phyloP scores from a whole-genome alignment of 1,140 invertebrate species.

The Aphaenogaster ashmeadi region DNA sequence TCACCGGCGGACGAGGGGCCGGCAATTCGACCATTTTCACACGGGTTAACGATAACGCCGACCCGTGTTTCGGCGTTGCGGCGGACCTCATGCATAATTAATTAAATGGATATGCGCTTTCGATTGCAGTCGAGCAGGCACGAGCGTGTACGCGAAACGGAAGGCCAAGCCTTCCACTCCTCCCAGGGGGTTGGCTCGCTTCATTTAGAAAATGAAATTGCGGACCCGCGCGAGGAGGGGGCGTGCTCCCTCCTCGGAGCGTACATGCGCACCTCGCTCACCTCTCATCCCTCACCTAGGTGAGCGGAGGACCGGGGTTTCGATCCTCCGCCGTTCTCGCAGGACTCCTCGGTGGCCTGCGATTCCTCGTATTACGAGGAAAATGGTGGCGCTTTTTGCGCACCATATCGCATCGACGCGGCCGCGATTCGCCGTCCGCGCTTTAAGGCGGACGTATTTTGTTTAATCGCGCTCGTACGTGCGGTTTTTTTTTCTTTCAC shows the following conservation, averaged over 20 bases:
- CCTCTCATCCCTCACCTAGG: slow-evolving; percentile 69
- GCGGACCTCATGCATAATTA: slow-evolving; percentile 83
- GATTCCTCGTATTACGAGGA: slow-evolving; percentile 62
- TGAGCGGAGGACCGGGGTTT: slow-evolving; percentile 68
- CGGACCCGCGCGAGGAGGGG: slow-evolving; percentile 76
- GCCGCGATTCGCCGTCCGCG: slow-evolving; percentile 22
- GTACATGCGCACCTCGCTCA: slow-evolving; percentile 81
- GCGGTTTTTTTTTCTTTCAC: slow-evolving; percentile 7
- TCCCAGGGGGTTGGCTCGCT: slow-evolving; percentile 66
- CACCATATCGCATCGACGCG: slow-evolving; percentile 49
- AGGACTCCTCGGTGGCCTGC: slow-evolving; percentile 28
- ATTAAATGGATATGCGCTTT: slow-evolving; percentile 83
- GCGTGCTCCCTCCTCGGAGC: slow-evolving; percentile 77
- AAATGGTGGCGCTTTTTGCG: slow-evolving; percentile 69
- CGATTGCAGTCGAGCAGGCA: slow-evolving; percentile 79
- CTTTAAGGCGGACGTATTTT: slow-evolving; percentile 70
- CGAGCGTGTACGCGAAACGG: slow-evolving; percentile 50
- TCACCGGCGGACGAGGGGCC: slow-evolving; percentile 21
- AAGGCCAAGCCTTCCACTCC: slow-evolving; percentile 69
- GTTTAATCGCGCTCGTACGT: slow-evolving; percentile 49
- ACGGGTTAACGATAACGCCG: slow-evolving; percentile 76
- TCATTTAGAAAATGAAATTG: slow-evolving; percentile 83
- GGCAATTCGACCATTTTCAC: slow-evolving; percentile 48
- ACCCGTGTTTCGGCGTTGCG: slow-evolving; percentile 74
- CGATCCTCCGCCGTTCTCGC: slow-evolving; percentile 70